Conservation (phyloP, 2,797 vertebrate species). For the Microctenopoma steveboyesi region DNA sequence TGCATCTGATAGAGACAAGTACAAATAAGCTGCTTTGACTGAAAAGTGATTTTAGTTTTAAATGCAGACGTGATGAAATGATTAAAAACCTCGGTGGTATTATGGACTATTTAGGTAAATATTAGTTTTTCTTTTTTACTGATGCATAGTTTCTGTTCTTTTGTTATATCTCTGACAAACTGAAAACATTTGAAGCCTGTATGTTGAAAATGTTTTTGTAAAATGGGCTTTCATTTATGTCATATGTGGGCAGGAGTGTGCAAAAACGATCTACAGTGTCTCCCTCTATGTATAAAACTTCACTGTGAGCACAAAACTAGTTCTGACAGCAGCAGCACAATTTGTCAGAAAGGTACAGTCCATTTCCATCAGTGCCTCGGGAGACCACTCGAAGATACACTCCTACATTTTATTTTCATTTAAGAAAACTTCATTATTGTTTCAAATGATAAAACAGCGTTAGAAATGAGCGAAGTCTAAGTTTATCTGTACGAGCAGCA, state of each 20-base stretch:
- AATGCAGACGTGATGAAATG: conserved; percentile 16
- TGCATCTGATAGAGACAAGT: conserved; percentile 3
- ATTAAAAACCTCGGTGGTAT: not conserved
- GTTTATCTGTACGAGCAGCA: too few relatives aligned
- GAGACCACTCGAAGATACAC: not conserved
- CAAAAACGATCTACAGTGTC: not conserved
- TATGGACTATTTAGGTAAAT: not conserved
- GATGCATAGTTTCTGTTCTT: too few relatives aligned
- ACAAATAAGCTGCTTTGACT: conserved; percentile 23
- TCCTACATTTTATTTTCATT: too few relatives aligned
- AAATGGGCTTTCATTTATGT: too few relatives aligned
- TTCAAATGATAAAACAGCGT: not conserved
- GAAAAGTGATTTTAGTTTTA: conserved; percentile 48
- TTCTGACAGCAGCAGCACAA: not conserved
- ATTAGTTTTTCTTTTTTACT: too few relatives aligned
- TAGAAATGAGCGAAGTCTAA: too few relatives aligned
- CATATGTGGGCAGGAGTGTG: too few relatives aligned
- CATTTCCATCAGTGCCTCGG: not conserved
- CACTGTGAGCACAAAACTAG: not conserved
- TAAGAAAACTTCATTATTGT: not conserved
- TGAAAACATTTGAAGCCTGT: too few relatives aligned
- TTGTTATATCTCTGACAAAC: too few relatives aligned
- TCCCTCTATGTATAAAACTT: not conserved
- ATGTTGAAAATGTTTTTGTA: too few relatives aligned
- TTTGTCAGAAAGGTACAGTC: not conserved